These are phyloP conservation scores for Cheilosia scutellata DNA, from an alignment of 2,888 invertebrate species.

Conservation along the genomic window DNA sequence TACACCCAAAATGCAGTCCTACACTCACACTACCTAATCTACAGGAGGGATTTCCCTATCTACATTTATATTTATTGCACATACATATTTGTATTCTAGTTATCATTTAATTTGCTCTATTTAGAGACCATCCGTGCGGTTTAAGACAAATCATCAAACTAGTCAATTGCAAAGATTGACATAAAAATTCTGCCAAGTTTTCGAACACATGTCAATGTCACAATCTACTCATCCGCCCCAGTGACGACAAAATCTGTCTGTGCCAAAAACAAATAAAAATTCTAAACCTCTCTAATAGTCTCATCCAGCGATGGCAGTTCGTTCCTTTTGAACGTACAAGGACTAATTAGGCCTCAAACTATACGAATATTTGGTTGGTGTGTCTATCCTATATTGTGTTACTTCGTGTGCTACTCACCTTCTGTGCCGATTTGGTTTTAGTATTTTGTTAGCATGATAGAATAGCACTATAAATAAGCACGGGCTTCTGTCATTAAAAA, in stretches of 20 bases:
- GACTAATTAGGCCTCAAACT: conserved; percentile 67
- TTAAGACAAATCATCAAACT: too few relatives aligned
- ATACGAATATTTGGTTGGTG: conserved; percentile 8
- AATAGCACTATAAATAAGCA: conserved; percentile 68
- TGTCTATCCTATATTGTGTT: conserved; percentile 49
- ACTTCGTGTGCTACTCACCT: conserved; percentile 67
- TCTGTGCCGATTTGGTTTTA: conserved; percentile 48
- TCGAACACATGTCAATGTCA: conserved; percentile 24
- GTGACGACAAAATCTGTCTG: conserved; percentile 20
- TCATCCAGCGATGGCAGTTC: conserved; percentile 36
- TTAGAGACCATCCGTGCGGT: too few relatives aligned
- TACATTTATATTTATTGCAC: too few relatives aligned
- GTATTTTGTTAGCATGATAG: conserved; percentile 46
- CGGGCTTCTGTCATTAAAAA: conserved; percentile 68
- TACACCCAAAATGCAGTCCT: too few relatives aligned
- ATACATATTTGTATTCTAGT: too few relatives aligned
- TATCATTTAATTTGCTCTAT: too few relatives aligned
- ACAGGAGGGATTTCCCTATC: too few relatives aligned
- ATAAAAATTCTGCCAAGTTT: not conserved
- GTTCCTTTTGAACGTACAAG: conserved; percentile 57
- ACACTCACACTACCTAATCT: too few relatives aligned
- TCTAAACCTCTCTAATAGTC: not conserved
- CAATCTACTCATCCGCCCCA: conserved; percentile 3
- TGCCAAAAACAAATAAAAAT: not conserved
- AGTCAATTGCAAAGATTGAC: not conserved